Evolutionary conservation across 2,797 vertebrate genomes (phyloP).

Genomic region (Enteromius unitaeniatus): DNA sequence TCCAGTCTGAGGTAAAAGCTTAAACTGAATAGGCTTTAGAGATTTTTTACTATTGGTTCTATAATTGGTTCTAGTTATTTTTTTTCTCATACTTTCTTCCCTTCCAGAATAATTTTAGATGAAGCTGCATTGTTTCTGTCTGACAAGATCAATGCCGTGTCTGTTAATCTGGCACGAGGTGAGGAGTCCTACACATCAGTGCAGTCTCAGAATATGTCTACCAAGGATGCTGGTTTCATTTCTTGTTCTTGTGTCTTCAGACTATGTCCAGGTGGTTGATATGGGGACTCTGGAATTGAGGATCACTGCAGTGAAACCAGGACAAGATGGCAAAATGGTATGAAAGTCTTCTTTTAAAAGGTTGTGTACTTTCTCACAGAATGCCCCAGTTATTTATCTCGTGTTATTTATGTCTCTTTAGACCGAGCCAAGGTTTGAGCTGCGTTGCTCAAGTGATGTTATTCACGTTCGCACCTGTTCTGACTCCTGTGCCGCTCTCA

Average conservation of each 20-base stretch:
- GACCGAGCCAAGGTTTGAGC: slow-evolving; percentile 90
- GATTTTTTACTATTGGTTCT: neutral
- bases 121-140: slow-evolving; percentile 95
- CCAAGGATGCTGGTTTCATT: slow-evolving; percentile 8
- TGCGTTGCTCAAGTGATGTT: slow-evolving; percentile 95
- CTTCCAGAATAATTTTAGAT: slow-evolving; percentile 92
- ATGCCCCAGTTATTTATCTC: neutral
- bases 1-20: slow-evolving; percentile 89
- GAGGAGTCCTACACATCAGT: slow-evolving; percentile 47
- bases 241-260: slow-evolving; percentile 69
- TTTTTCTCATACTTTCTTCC: slow-evolving; percentile 3
- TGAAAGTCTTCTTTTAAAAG: slow-evolving; percentile 51
- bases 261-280: slow-evolving; percentile 97
- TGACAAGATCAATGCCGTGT: slow-evolving; percentile 89
- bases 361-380: neutral
- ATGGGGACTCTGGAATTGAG: slow-evolving; percentile 96
- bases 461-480: slow-evolving; percentile 95
- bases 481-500: slow-evolving; percentile 94
- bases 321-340: slow-evolving; percentile 86
- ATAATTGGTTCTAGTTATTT: neutral
- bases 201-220: neutral
- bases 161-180: slow-evolving; percentile 91
- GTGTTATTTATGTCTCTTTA: slow-evolving; percentile 61
- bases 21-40: neutral
- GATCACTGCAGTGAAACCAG: slow-evolving; percentile 90